Conservation (phyloP, 23 tunicate species). For the Botrylloides violaceus region DNA sequence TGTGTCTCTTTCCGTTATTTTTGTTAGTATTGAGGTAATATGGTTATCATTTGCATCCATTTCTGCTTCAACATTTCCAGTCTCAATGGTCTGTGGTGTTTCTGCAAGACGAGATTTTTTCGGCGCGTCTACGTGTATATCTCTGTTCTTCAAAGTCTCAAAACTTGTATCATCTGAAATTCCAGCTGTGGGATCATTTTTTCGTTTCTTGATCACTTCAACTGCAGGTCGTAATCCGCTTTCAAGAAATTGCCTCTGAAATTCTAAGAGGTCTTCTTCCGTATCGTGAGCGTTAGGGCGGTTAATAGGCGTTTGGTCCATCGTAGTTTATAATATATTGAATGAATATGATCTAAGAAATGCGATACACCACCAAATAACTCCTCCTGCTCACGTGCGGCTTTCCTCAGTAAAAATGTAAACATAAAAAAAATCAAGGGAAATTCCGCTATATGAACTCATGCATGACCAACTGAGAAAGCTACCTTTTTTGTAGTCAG, state of each 20-base stretch:
- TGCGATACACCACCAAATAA: too few relatives aligned
- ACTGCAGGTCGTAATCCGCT: constrained; percentile 52
- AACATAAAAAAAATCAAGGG: too few relatives aligned
- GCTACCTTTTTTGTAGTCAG: too few relatives aligned
- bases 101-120: background rate
- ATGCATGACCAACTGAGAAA: too few relatives aligned
- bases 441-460: too few relatives aligned
- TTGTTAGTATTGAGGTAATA: constrained; percentile 45
- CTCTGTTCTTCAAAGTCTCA: constrained; percentile 1
- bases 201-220: constrained; percentile 30
- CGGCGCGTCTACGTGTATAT: background rate
- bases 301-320: constrained; percentile 10
- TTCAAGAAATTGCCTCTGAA: constrained; percentile 41
- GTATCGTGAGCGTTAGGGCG: constrained; percentile 40
- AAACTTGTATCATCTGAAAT: too few relatives aligned
- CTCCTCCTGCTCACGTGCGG: too few relatives aligned
- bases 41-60: constrained; percentile 61
- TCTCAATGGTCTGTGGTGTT: background rate
- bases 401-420: too few relatives aligned
- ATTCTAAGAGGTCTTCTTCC: constrained; percentile 53
- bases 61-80: constrained; percentile 35
- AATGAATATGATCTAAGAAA: too few relatives aligned
- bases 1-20: constrained; percentile 38
- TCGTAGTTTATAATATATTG: background rate
- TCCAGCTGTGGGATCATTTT: background rate